Percentiles rank a stretch among this genome's conserved stretches.
Evolutionary conservation across 2,888 invertebrate genomes (phyloP).

Genomic region (Trypoxylon attenuatum): DNA sequence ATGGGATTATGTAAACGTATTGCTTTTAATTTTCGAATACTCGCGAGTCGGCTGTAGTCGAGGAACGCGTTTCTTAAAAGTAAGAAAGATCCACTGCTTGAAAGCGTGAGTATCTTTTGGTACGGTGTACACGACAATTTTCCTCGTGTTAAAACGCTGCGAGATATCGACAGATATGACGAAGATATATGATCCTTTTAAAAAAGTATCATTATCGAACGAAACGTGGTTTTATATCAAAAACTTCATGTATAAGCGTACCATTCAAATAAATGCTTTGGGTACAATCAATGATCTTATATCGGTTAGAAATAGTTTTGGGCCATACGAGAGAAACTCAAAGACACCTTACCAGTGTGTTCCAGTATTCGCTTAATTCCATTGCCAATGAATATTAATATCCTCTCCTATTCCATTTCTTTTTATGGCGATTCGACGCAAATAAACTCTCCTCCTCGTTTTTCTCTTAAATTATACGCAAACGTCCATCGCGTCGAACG

Average conservation of each 20-base stretch:
- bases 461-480: slow-evolving; percentile 12
- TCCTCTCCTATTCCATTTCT: too few relatives aligned
- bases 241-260: slow-evolving; percentile 37
- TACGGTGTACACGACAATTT: neutral
- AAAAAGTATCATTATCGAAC: slow-evolving; percentile 12
- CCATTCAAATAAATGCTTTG: slow-evolving; percentile 11
- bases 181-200: slow-evolving; percentile 27
- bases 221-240: slow-evolving; percentile 16
- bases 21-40: slow-evolving; percentile 30
- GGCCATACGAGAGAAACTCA: too few relatives aligned
- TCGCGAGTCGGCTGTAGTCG: slow-evolving; percentile 16
- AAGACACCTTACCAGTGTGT: too few relatives aligned
- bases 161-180: slow-evolving; percentile 28
- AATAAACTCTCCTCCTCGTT: slow-evolving; percentile 16
- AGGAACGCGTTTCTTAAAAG: slow-evolving; percentile 9
- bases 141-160: slow-evolving; percentile 10
- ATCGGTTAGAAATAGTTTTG: too few relatives aligned
- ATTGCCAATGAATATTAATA: too few relatives aligned
- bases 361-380: too few relatives aligned
- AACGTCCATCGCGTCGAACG: slow-evolving; percentile 26
- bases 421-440: neutral
- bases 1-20: slow-evolving; percentile 43
- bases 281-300: slow-evolving; percentile 22
- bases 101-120: neutral
- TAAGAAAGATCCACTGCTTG: slow-evolving; percentile 7